A percentile compares a stretch with the other conserved stretches of the same genome.
Conservation (phyloP, 1,140 invertebrate species). For the Drosophila bipectinata region DNA sequence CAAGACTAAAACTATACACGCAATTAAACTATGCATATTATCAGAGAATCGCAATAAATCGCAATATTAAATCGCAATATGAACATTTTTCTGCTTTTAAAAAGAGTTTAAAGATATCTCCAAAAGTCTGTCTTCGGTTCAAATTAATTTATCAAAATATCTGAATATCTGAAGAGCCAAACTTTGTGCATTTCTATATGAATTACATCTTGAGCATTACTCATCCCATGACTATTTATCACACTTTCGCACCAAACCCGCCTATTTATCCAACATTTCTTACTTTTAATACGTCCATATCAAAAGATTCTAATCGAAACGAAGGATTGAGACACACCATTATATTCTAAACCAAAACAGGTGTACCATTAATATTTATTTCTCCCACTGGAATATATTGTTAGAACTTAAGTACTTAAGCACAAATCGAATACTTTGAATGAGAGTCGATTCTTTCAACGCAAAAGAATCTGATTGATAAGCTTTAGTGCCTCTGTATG, state of each 20-base stretch:
- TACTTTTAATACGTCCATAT: constrained; percentile 19
- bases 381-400: constrained; percentile 8
- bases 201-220: constrained; percentile 27
- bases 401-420: constrained; percentile 47
- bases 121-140: constrained; percentile 22
- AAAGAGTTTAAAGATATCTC: not conserved
- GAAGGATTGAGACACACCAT: too few relatives aligned
- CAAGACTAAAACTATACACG: constrained; percentile 6
- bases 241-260: constrained; percentile 13
- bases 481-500: constrained; percentile 48
- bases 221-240: constrained; percentile 21
- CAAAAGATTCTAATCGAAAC: constrained; percentile 20
- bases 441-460: constrained; percentile 7
- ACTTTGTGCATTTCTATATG: constrained; percentile 31
- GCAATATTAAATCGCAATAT: not conserved
- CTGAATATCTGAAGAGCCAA: constrained; percentile 5
- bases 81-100: not conserved
- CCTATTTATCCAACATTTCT: constrained; percentile 32
- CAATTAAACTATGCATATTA: constrained; percentile 4
- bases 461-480: constrained; percentile 18
- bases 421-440: constrained; percentile 28
- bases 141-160: not conserved
- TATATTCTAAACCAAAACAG: constrained; percentile 34
- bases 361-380: constrained; percentile 34
- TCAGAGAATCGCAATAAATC: constrained; percentile 1